Evolutionary conservation across 2,797 vertebrate genomes (phyloP).

Genomic region (Chromis chromis): DNA sequence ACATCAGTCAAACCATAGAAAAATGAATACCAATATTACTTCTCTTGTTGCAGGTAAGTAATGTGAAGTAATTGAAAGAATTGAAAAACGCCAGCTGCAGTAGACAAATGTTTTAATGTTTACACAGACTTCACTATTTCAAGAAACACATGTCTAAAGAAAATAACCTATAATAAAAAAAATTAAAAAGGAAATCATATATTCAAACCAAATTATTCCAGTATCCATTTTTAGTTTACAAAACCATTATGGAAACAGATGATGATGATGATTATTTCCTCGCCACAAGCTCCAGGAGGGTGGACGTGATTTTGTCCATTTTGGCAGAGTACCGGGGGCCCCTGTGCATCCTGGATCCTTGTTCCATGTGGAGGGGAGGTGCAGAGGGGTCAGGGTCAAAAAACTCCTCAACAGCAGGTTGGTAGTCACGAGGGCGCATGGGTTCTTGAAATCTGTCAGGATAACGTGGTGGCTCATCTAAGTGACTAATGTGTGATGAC

Average conservation of each 20-base stretch:
- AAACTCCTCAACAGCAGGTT: conserved; percentile 29
- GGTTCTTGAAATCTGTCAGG: conserved; percentile 64
- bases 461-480: conserved; percentile 51
- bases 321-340: conserved; percentile 65
- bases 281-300: conserved; percentile 79
- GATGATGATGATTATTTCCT: conserved; percentile 63
- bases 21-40: too few relatives aligned
- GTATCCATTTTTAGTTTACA: background rate
- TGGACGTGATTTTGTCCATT: conserved; percentile 80
- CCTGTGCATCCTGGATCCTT: conserved; percentile 36
- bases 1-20: too few relatives aligned
- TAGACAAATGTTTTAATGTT: conserved; percentile 47
- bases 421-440: conserved; percentile 37
- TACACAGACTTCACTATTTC: background rate
- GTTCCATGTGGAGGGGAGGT: conserved; percentile 46
- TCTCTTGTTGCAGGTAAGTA: too few relatives aligned
- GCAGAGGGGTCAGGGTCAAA: conserved; percentile 59
- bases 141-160: conserved; percentile 11
- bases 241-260: background rate
- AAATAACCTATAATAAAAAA: background rate
- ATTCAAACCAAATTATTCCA: background rate
- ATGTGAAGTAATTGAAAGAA: background rate
- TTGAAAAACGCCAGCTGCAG: background rate
- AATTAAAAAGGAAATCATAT: background rate
- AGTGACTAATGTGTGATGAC: conserved; percentile 6